Base-by-base conservation (phyloP, 2,113 vertebrate genomes). In the Phyllopteryx taeniolatus region DNA sequence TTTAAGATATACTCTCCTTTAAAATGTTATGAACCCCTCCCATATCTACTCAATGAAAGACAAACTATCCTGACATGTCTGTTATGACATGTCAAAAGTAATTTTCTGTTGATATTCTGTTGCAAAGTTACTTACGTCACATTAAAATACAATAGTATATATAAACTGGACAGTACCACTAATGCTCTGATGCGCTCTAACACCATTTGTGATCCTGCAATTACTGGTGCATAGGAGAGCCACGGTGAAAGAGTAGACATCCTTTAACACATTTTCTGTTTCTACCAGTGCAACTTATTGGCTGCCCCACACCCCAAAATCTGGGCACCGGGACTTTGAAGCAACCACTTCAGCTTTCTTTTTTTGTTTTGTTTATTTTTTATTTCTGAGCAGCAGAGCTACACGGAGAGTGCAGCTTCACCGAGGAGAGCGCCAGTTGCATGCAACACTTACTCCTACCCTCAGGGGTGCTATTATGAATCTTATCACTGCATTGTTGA, bases 211-310 rank as follows among this genome's bases (percentile, higher is more conserved):
- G 43, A 66, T 47, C 57, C 9, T 17, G 68, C 8, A 31, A 73
- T 42, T 33, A 51, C 72, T 64, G 49, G 12, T 22, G 70, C 80
- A 73, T 62, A 78, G 14, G 86, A 87, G 88, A 89, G 87, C 89
- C 90, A 81, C 83, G 90, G 86, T 73, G 85, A 71, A 15, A 54
- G 78, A 70, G 79, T 61, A 67, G 77, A 78, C 79, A 20, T 79
- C 67, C 77, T 80, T 89, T 91, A 92, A 91, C 90, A 88, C 88
- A 79, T 89, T 85, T 91, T 90, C 90, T 92, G 83, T 93, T 92
- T 91, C 83, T 86, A 85, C 83, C 73, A 85, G 89, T 91, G 88
- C 82, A 89, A 79, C 85, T 88, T 88, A 82, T 91, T 90, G 89
- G 79, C 86, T 88, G 84, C 76, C 60, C 71, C 81, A 83, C 76